phyloP scores from a whole-genome alignment of 2,797 vertebrate genomes.

The Numenius phaeopus region DNA sequence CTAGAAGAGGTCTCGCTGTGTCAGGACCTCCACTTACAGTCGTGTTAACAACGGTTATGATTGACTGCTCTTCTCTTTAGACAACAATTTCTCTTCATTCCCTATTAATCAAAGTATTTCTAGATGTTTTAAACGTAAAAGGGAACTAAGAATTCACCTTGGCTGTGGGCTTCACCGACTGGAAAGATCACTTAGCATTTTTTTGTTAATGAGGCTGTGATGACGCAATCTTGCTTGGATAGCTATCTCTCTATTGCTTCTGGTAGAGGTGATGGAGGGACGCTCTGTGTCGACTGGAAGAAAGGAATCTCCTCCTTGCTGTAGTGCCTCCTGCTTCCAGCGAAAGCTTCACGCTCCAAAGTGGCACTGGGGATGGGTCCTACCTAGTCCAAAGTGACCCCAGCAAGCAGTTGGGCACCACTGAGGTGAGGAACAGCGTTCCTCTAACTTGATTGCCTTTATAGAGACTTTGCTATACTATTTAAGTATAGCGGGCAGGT shows the following conservation, averaged over 20 bases:
- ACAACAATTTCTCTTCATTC: not conserved
- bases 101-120: not conserved
- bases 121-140: not conserved
- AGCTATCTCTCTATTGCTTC: not conserved
- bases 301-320: not conserved
- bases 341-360: not conserved
- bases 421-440: not conserved
- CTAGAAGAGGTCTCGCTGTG: not conserved
- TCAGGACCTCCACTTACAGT: not conserved
- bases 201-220: not conserved
- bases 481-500: not conserved
- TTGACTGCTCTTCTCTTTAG: not conserved
- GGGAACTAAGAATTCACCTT: not conserved
- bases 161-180: not conserved
- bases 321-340: not conserved
- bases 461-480: fast-evolving
- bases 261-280: not conserved
- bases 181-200: not conserved
- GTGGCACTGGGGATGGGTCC: not conserved
- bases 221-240: not conserved
- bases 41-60: not conserved
- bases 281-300: not conserved
- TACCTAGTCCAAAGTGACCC: fast-evolving
- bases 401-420: not conserved
- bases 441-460: not conserved